These are phyloP conservation scores for Acronicta aceris DNA, from an alignment of 2,888 invertebrate species.

Conservation along the genomic window DNA sequence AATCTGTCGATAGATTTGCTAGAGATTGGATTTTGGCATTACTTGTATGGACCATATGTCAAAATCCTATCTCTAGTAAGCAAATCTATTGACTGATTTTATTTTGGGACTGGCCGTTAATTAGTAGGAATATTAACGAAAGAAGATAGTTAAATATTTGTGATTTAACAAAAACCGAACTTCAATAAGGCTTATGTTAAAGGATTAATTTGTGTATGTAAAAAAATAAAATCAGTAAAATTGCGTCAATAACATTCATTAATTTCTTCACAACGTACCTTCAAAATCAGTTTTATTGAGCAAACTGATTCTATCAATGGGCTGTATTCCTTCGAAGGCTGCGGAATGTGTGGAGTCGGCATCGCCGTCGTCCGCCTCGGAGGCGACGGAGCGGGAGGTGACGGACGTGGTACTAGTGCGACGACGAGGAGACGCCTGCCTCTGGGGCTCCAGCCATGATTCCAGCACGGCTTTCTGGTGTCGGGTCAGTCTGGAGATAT, in stretches of 20 bases:
- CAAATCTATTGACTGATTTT: no score
- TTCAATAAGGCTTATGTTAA: no score
- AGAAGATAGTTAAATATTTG: no score
- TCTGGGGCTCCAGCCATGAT: slow-evolving; percentile 62
- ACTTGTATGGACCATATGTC: no score
- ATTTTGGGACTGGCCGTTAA: no score
- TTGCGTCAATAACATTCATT: not conserved
- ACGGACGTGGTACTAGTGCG: slow-evolving; percentile 42
- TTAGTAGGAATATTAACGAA: no score
- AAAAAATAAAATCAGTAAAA: no score
- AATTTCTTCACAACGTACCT: slow-evolving; percentile 68
- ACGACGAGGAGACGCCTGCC: slow-evolving; percentile 39
- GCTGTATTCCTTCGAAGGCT: slow-evolving; percentile 70
- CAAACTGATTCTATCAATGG: slow-evolving; percentile 82
- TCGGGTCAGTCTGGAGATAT: slow-evolving; percentile 83
- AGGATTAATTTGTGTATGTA: no score
- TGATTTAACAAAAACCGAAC: no score
- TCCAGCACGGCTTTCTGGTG: slow-evolving; percentile 81
- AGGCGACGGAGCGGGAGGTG: slow-evolving; percentile 40
- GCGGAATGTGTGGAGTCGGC: slow-evolving; percentile 55
- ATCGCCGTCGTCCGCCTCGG: slow-evolving; percentile 60
- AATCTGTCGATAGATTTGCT: no score
- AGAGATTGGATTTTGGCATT: no score
- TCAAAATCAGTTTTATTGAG: slow-evolving; percentile 84
- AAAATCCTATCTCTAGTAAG: no score